These are phyloP conservation scores for Graphium colonna DNA, from an alignment of 2,888 invertebrate species.

Conservation along the genomic window DNA sequence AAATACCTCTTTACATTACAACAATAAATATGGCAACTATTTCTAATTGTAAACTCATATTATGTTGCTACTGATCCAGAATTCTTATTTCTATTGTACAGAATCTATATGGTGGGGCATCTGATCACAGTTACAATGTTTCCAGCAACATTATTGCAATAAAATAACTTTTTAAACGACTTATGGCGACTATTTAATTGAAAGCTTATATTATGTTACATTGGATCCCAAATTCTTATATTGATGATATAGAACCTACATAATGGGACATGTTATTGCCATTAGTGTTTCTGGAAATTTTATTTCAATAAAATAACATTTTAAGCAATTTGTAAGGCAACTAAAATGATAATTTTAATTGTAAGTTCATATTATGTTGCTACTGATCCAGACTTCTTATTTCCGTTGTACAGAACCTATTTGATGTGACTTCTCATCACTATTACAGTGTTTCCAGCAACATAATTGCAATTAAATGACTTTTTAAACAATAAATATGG, in stretches of 20 bases:
- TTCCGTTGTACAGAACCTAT: slow-evolving; percentile 42
- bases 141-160: slow-evolving; percentile 43
- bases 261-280: too few species aligned
- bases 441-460: slow-evolving; percentile 41
- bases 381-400: slow-evolving; percentile 63
- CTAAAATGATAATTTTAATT: too few species aligned
- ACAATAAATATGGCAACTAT: too few species aligned
- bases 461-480: too few species aligned
- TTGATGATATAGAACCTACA: too few species aligned
- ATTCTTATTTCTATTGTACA: slow-evolving; percentile 55
- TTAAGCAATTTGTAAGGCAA: too few species aligned
- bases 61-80: slow-evolving; percentile 65
- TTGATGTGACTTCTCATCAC: slow-evolving; percentile 41
- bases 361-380: slow-evolving; percentile 64
- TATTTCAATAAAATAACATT: too few species aligned
- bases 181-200: neutral
- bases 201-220: neutral
- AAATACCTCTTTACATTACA: too few species aligned
- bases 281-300: too few species aligned
- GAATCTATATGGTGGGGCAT: slow-evolving; percentile 36
- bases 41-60: too few species aligned
- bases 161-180: slow-evolving; percentile 18
- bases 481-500: too few species aligned
- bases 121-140: slow-evolving; percentile 42
- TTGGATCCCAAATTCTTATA: too few species aligned